Evolutionary conservation across 1,140 invertebrate species (phyloP).

Genomic region (Dreissena polymorpha): DNA sequence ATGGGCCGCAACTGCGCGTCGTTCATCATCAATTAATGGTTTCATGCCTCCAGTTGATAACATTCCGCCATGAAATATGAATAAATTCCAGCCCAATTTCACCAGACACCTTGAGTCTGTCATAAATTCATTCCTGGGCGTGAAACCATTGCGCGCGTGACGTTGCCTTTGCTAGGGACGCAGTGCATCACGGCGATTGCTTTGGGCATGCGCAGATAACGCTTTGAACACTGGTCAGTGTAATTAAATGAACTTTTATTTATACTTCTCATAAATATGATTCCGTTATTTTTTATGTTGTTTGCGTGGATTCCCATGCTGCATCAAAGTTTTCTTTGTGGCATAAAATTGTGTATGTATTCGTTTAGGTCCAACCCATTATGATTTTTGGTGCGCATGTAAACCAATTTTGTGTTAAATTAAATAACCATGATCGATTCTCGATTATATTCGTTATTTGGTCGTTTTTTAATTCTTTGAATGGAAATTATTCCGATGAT

Average conservation of each 20-base stretch:
- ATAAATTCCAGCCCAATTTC: conserved; percentile 54
- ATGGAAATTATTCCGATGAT: no score
- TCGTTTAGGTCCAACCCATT: not conserved
- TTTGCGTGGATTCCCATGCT: not conserved
- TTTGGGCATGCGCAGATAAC: conserved; percentile 52
- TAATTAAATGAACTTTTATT: no score
- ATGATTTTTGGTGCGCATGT: not conserved
- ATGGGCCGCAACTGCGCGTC: conserved; percentile 19
- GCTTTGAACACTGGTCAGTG: not conserved
- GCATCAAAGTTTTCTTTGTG: not conserved
- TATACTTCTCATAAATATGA: no score
- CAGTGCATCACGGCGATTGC: conserved; percentile 52
- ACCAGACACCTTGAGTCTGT: conserved; percentile 8
- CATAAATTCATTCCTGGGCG: conserved; percentile 53
- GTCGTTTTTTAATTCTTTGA: no score
- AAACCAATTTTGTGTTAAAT: not conserved
- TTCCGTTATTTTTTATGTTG: not conserved
- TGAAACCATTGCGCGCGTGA: conserved; percentile 41
- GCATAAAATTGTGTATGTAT: not conserved
- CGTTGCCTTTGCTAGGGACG: conserved; percentile 23
- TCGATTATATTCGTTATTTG: no score
- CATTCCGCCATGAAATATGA: conserved; percentile 51
- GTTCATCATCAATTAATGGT: conserved; percentile 54
- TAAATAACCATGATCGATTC: not conserved
- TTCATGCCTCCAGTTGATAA: conserved; percentile 44